Evolutionary conservation across 2,888 invertebrate species (phyloP).

Genomic region (Hirtodrosophila alboralis): DNA sequence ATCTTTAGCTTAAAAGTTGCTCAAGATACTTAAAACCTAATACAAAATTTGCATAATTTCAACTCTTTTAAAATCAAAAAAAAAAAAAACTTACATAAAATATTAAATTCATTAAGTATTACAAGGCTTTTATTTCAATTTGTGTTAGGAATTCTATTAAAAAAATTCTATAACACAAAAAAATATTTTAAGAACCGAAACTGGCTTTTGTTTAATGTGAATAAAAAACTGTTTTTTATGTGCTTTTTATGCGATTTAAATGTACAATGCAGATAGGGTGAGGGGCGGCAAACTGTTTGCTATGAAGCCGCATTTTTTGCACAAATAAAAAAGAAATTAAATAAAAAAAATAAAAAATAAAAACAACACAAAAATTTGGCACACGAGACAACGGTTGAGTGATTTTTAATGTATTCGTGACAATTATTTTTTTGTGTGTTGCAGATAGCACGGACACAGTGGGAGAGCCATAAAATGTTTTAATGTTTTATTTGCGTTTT

Average conservation of each 20-base stretch:
- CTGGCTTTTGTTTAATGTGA: constrained; percentile 35
- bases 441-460: constrained; percentile 37
- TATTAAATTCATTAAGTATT: constrained; percentile 35
- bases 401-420: constrained; percentile 79
- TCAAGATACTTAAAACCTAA: too few relatives aligned
- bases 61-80: constrained; percentile 1
- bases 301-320: constrained; percentile 37
- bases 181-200: constrained; percentile 33
- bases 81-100: constrained; percentile 21
- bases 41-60: too few relatives aligned
- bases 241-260: constrained; percentile 69
- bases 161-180: constrained; percentile 25
- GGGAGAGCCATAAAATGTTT: constrained; percentile 66
- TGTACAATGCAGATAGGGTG: constrained; percentile 33
- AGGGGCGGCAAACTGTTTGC: background rate
- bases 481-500: constrained; percentile 69
- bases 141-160: constrained; percentile 42
- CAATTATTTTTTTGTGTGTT: constrained; percentile 60
- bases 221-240: constrained; percentile 37
- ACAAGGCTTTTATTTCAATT: constrained; percentile 42
- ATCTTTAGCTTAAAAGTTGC: background rate
- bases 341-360: constrained; percentile 14
- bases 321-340: constrained; percentile 23
- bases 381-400: constrained; percentile 77
- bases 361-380: constrained; percentile 55